phyloP scores from a whole-genome alignment of 2,797 vertebrate genomes.

The Tokudaia tokunoshimensis region DNA sequence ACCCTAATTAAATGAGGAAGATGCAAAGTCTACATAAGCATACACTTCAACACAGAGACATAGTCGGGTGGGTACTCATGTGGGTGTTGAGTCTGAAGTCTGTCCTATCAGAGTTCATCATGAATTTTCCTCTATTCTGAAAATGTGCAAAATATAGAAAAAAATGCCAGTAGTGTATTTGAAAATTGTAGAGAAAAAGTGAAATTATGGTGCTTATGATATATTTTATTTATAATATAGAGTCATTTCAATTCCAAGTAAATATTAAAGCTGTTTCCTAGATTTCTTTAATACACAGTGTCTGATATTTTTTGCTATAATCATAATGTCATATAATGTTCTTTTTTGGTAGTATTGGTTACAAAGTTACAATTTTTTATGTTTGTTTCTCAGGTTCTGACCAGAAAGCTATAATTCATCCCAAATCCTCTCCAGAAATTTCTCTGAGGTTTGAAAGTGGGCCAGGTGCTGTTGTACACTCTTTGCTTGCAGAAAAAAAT shows the following conservation, averaged over 20 bases:
- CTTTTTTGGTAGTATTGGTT: slow-evolving; percentile 53
- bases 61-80: neutral
- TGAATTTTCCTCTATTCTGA: neutral
- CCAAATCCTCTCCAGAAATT: slow-evolving; percentile 92
- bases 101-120: slow-evolving; percentile 2
- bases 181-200: slow-evolving; percentile 39
- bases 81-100: neutral
- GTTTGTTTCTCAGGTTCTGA: slow-evolving; percentile 87
- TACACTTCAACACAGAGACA: neutral
- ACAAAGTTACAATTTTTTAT: slow-evolving; percentile 67
- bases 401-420: slow-evolving; percentile 83
- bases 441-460: slow-evolving; percentile 94
- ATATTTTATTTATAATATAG: neutral
- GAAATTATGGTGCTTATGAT: neutral
- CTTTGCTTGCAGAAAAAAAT: slow-evolving; percentile 94
- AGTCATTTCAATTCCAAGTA: slow-evolving; percentile 30
- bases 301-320: slow-evolving; percentile 3
- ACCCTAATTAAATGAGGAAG: neutral
- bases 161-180: neutral
- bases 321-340: slow-evolving; percentile 40
- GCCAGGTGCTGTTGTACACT: slow-evolving; percentile 92
- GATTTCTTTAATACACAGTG: slow-evolving; percentile 28
- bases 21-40: neutral
- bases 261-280: slow-evolving; percentile 44
- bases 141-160: slow-evolving; percentile 41